These are phyloP conservation scores for Diadema setosum DNA, from an alignment of 35 echinoderm and acorn worm species.

Conservation along the genomic window DNA sequence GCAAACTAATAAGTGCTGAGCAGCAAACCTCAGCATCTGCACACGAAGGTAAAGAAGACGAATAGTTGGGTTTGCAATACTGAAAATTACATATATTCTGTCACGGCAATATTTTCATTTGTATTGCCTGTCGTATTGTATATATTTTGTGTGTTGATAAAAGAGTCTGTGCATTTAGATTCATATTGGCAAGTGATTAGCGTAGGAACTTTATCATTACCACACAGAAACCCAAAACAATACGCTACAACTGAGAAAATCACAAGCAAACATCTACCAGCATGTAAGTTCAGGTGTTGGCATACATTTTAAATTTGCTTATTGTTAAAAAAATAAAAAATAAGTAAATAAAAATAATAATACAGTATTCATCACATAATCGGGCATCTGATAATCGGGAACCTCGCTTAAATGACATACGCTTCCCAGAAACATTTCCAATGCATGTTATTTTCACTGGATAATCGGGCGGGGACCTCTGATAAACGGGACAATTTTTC, in stretches of 20 bases:
- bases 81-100: not conserved
- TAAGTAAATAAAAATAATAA: too few relatives aligned
- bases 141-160: not conserved
- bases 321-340: too few relatives aligned
- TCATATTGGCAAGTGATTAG: not conserved
- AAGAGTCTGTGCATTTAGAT: not conserved
- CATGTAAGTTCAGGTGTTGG: too few relatives aligned
- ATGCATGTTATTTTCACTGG: too few relatives aligned
- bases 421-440: too few relatives aligned
- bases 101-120: not conserved
- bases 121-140: not conserved
- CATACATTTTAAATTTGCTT: too few relatives aligned
- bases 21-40: not conserved
- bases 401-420: too few relatives aligned
- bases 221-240: not conserved
- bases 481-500: too few relatives aligned
- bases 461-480: too few relatives aligned
- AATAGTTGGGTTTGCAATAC: not conserved
- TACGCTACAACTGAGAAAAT: not conserved
- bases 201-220: not conserved
- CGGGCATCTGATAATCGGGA: too few relatives aligned
- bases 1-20: not conserved
- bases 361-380: too few relatives aligned
- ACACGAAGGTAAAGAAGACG: not conserved
- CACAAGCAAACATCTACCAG: too few relatives aligned